A percentile compares a stretch with the other conserved stretches of the same genome.
Conservation (phyloP, 2,888 invertebrate genomes). For the Acleris laterana region DNA sequence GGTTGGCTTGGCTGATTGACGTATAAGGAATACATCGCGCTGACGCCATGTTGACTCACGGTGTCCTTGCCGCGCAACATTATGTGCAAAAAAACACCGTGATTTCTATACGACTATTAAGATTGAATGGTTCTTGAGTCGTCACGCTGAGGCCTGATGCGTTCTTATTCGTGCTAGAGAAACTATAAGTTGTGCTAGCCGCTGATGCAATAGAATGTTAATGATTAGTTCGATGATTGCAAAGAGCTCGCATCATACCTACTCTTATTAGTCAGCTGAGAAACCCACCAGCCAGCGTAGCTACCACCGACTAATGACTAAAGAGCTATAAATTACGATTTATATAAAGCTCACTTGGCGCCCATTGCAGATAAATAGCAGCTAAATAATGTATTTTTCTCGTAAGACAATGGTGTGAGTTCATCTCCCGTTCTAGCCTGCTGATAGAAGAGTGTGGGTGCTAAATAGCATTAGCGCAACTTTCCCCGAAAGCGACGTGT, state of each 20-base stretch:
- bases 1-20: conserved; percentile 40
- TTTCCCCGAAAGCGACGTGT: conserved; percentile 50
- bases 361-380: conserved; percentile 30
- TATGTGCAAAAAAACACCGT: conserved; percentile 40
- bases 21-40: conserved; percentile 55
- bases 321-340: conserved; percentile 25
- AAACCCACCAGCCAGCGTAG: background rate
- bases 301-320: conserved; percentile 15
- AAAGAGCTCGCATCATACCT: background rate
- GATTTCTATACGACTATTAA: conserved; percentile 44
- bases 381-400: conserved; percentile 38
- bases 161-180: too few relatives aligned
- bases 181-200: too few relatives aligned
- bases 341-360: conserved; percentile 22
- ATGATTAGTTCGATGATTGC: background rate
- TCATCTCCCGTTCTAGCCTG: conserved; percentile 52
- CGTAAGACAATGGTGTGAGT: conserved; percentile 43
- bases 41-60: conserved; percentile 63
- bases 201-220: background rate
- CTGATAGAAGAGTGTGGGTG: conserved; percentile 38
- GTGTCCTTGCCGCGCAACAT: conserved; percentile 56
- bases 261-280: background rate
- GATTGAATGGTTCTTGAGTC: background rate
- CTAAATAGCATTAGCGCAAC: conserved; percentile 41
- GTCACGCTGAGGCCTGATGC: background rate